Base-by-base conservation (phyloP, 92 coral and sea anemone species). In the Blastomussa wellsi region DNA sequence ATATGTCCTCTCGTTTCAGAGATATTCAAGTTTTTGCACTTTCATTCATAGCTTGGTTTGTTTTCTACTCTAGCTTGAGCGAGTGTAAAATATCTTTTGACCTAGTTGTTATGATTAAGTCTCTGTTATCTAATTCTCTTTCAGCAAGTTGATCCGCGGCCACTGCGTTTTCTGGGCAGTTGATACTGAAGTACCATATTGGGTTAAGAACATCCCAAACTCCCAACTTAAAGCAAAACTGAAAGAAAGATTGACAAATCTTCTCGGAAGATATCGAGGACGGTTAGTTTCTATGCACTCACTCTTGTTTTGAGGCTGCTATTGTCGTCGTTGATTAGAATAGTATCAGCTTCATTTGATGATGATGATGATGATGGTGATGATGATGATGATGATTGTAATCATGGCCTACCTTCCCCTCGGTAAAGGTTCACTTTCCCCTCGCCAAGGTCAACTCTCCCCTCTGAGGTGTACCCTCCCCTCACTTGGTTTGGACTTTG, bases 131-230 rank as follows among this genome's bases (percentile, higher is more conserved):
- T 20, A n/a, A n/a, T 72, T 66, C 16, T 33, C 2, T 79, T 74
- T 57, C 85, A 94, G 98, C 66, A 88, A 89, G 53, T 52, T 85
- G 39, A 44, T 93, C 29, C 96, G 98, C 7, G 98, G 98, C 28
- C 98, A 94, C 38, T 94, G 98, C 51, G 83, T 94, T 14, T 94
- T 88, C 84, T 94, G 98, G 98, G 94, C 96, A 28, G 84, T 90
- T 22, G 80, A 74, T 16, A 91, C 90, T 7, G 86, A 86, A 74
- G 85, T 90, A 55, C 98, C 98, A 19, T 72, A 29, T 67, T 95
- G 98, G 98, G 76, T 93, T 71, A 76, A 82, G 32, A 83, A 79
- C 32, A 36, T 72, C 1, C 77, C 90, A 13, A 75, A 52, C 14
- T 17, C 48, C 14, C 57, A 62, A 37, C 66, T 92, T 36, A 84